Base-by-base conservation (phyloP, 1,140 invertebrate species). In the Meloidogyne chitwoodi region DNA sequence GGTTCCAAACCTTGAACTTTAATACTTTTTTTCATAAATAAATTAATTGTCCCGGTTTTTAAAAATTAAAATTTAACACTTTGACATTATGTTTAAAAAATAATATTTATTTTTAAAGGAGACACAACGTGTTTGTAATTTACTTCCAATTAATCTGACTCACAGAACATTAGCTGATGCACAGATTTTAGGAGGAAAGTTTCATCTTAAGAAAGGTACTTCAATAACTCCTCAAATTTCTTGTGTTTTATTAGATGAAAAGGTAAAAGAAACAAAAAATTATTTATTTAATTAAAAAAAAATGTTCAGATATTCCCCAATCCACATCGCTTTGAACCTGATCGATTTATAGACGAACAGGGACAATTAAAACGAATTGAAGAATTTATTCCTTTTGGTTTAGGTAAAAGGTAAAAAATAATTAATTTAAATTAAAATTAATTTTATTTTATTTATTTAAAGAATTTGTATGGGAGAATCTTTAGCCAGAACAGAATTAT, bases 161-260 rank as follows among this genome's bases (percentile, higher is more conserved):
- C 14, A 70, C 38, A 11, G 62, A 31, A 67, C 65, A 24, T 5
- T 67, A 10, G 5, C 29, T 0, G 65, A 67, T 22, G 5, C 65
- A n/a, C 12, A 38, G 4, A 62, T 70, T 70, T 56, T 56, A n/a
- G 48, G n/a, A 56, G 29, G 68, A 8, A 48, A 24, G 5, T 62
- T 12, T 41, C 22, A 67, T 27, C 34, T 79, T n/a, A 16, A 29
- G 41, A 66, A 80, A 48, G 63, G 69, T 2, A 79, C 78, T 24
- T 79, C 48, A 16, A 75, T 80, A 41, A 29, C 66, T 5, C 78
- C 77, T 12, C 78, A 79, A 69, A 79, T 79, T 75, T 80, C 44
- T 29, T 68, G 31, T 14, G 64, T 80, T 10, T 56, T 79, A n/a
- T 73, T 41, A 11, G 76, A 79, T 27, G 65, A 80, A 29, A 70